phyloP scores from a whole-genome alignment of 1,140 invertebrate genomes.

The Diachasmimorpha longicaudata region DNA sequence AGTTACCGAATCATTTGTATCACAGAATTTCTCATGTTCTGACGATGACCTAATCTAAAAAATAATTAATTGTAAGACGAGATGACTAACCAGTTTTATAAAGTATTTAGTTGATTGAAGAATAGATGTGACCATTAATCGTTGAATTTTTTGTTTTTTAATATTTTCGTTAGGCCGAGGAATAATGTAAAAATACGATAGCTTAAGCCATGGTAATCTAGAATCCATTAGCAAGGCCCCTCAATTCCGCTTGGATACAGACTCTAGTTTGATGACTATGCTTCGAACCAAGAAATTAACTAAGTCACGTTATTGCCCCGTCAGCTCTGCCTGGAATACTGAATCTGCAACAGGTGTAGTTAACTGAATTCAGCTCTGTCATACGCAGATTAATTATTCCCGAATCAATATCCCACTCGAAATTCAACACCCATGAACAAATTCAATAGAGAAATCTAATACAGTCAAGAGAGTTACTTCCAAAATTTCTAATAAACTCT shows the following conservation, averaged over 20 bases:
- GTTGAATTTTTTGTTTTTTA: too few species aligned
- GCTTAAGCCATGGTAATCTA: too few species aligned
- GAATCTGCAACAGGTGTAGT: constrained; percentile 24
- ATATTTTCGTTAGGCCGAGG: too few species aligned
- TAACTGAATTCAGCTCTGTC: constrained; percentile 4
- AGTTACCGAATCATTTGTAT: too few species aligned
- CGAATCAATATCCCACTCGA: neutral
- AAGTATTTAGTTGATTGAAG: too few species aligned
- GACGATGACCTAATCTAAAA: too few species aligned
- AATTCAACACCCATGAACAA: neutral
- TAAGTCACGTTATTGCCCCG: constrained; percentile 14
- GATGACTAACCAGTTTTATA: too few species aligned
- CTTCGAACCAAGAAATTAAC: constrained; percentile 20
- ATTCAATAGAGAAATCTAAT: neutral
- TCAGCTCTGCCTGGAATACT: constrained; percentile 13
- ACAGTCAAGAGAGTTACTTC: neutral
- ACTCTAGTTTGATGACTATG: neutral
- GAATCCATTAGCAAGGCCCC: neutral
- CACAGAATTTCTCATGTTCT: too few species aligned
- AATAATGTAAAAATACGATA: too few species aligned
- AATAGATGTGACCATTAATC: too few species aligned
- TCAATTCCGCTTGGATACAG: neutral
- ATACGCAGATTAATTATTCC: neutral
- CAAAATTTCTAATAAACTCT: too few species aligned
- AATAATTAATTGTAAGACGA: too few species aligned